These are phyloP conservation scores for Gobio gobio DNA, from an alignment of 2,113 vertebrate species.

Conservation along the genomic window DNA sequence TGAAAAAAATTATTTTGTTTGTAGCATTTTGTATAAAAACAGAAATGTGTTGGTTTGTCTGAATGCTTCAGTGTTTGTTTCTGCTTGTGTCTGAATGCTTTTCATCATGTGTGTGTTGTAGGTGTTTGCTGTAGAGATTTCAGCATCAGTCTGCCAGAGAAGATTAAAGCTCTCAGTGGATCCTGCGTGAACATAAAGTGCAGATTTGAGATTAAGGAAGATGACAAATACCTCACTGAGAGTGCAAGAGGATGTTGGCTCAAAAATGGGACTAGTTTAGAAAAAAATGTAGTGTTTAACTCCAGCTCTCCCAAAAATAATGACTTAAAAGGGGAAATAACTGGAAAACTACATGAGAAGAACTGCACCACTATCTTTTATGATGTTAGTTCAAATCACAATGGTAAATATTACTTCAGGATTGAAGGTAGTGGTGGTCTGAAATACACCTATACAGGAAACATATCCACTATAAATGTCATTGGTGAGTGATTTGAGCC, in stretches of 20 bases:
- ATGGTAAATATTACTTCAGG: conserved; percentile 32
- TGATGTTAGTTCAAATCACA: conserved; percentile 1
- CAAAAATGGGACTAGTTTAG: too few species aligned
- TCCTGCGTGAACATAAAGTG: not conserved
- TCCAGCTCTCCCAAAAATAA: too few species aligned
- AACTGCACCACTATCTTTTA: conserved; percentile 39
- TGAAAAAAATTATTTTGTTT: not conserved
- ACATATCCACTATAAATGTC: too few species aligned
- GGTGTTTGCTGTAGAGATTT: not conserved
- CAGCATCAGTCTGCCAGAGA: too few species aligned
- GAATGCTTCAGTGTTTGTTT: not conserved
- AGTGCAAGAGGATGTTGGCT: fast-evolving
- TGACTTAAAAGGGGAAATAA: not conserved
- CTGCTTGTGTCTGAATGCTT: not conserved
- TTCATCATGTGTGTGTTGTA: not conserved
- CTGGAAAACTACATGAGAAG: conserved; percentile 5
- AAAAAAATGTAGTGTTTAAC: too few species aligned
- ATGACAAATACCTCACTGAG: not conserved
- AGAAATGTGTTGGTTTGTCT: not conserved
- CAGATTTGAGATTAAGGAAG: fast-evolving
- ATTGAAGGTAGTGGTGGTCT: not conserved
- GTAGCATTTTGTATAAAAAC: not conserved
- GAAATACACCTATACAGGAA: too few species aligned
- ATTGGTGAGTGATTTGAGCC: too few species aligned
- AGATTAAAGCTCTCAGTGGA: too few species aligned